Percentiles rank a stretch among this genome's conserved stretches.
Conservation (phyloP, 1,140 invertebrate genomes). For the Zelostemma sp. region DNA sequence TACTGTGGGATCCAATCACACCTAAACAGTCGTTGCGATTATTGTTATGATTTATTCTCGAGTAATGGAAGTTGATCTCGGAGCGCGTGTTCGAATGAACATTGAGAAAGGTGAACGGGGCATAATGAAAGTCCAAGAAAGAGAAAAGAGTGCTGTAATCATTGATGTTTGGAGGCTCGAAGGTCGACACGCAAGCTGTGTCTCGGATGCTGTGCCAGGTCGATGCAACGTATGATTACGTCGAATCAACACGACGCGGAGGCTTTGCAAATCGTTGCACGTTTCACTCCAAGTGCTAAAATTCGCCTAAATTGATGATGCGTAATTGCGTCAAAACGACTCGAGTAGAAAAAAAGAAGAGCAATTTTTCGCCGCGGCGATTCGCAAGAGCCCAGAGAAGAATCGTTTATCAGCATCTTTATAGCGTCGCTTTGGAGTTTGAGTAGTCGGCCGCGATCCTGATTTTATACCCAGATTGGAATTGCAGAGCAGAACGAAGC, state of each 20-base stretch:
- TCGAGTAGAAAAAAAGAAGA: no score
- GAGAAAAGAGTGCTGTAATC: conserved; percentile 46
- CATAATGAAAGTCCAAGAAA: conserved; percentile 42
- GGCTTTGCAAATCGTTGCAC: conserved; percentile 38
- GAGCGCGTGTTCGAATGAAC: conserved; percentile 41
- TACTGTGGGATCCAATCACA: conserved; percentile 38
- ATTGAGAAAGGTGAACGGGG: conserved; percentile 42
- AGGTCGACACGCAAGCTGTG: conserved; percentile 44
- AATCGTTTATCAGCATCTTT: no score
- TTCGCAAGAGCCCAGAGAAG: no score
- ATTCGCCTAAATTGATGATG: conserved; percentile 37
- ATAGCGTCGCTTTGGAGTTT: background rate
- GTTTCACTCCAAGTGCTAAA: conserved; percentile 26
- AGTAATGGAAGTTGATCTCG: conserved; percentile 45
- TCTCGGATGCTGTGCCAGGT: conserved; percentile 21
- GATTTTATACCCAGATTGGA: conserved; percentile 38
- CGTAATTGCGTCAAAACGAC: conserved; percentile 19
- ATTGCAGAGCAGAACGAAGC: conserved; percentile 39
- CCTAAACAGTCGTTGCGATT: conserved; percentile 22
- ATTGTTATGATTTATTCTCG: conserved; percentile 38
- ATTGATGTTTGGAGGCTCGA: conserved; percentile 38
- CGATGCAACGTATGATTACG: conserved; percentile 44
- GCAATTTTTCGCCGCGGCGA: no score
- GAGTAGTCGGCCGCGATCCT: conserved; percentile 15
- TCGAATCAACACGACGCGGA: conserved; percentile 29